Percentiles rank a stretch among this genome's conserved stretches.
Evolutionary conservation across 2,113 vertebrate genomes (phyloP).

Genomic region (Protobothrops mucrosquamatus): DNA sequence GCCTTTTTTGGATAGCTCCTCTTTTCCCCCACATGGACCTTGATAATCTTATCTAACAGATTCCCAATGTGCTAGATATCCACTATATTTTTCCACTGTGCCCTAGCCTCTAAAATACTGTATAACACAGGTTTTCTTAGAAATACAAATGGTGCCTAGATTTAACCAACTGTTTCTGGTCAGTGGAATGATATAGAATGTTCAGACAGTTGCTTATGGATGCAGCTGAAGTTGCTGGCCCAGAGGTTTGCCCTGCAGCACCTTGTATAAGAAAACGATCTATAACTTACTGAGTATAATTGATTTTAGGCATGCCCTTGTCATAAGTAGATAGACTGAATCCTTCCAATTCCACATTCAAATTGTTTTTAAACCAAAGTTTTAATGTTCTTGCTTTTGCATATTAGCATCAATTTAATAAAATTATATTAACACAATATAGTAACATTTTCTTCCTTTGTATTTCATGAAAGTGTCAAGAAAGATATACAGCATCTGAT

Average conservation of each 20-base stretch:
- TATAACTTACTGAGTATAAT: slow-evolving; percentile 1
- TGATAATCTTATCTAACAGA: not conserved
- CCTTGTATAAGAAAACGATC: not conserved
- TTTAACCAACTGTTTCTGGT: not conserved
- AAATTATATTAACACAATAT: not conserved
- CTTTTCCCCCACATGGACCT: too few relatives aligned
- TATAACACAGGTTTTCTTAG: not conserved
- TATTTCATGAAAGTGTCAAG: not conserved
- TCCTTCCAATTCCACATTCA: slow-evolving; percentile 2
- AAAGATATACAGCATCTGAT: slow-evolving; percentile 7
- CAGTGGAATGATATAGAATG: not conserved
- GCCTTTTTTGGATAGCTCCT: not conserved
- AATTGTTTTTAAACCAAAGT: slow-evolving; percentile 25
- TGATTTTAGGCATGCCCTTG: slow-evolving; percentile 8
- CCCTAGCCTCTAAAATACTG: not conserved
- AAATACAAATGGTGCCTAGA: not conserved
- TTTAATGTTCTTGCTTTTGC: not conserved
- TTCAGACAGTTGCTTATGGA: not conserved
- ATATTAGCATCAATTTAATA: not conserved
- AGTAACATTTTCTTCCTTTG: slow-evolving; percentile 22
- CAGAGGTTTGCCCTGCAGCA: not conserved
- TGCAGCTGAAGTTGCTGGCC: not conserved
- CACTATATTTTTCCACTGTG: not conserved
- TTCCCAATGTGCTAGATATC: not conserved
- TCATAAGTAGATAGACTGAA: slow-evolving; percentile 16